Evolutionary conservation across 2,113 vertebrate species (phyloP).

Genomic region (Periophthalmus modestus): DNA sequence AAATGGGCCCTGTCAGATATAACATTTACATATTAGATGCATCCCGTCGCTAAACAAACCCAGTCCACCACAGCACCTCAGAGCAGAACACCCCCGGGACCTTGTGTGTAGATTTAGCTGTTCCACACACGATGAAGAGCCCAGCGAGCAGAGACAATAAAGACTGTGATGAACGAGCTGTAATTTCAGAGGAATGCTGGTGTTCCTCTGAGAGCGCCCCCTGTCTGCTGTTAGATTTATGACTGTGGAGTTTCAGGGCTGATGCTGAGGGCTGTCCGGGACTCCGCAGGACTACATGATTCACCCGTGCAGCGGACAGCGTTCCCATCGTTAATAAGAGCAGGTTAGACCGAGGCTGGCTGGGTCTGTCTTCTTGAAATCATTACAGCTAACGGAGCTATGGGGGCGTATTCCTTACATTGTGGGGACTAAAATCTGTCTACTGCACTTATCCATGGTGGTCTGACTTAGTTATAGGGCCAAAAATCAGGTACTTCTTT

Average conservation of each 20-base stretch:
- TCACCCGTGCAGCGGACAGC: slow-evolving; percentile 23
- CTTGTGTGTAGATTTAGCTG: slow-evolving; percentile 26
- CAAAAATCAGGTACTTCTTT: too few species aligned
- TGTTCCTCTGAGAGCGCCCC: slow-evolving; percentile 59
- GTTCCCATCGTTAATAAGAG: slow-evolving; percentile 38
- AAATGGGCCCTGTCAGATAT: too few species aligned
- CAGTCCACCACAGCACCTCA: slow-evolving; percentile 14
- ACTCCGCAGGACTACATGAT: slow-evolving; percentile 47
- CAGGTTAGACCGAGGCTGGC: slow-evolving; percentile 10
- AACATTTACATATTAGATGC: too few species aligned
- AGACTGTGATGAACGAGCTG: slow-evolving; percentile 70
- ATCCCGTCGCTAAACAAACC: neutral
- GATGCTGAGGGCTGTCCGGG: slow-evolving; percentile 52
- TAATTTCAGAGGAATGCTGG: slow-evolving; percentile 61
- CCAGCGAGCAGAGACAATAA: slow-evolving; percentile 52
- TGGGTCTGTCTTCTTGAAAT: slow-evolving; percentile 14
- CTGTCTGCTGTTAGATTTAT: slow-evolving; percentile 71
- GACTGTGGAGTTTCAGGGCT: slow-evolving; percentile 53
- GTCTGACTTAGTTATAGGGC: too few species aligned
- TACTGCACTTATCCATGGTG: too few species aligned
- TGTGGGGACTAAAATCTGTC: too few species aligned
- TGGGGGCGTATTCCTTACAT: too few species aligned
- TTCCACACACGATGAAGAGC: slow-evolving; percentile 27
- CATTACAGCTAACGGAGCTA: neutral
- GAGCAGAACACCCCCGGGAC: slow-evolving; percentile 29